These are phyloP conservation scores for Corythornis cristatus DNA, from an alignment of 2,113 vertebrate species.

Conservation along the genomic window DNA sequence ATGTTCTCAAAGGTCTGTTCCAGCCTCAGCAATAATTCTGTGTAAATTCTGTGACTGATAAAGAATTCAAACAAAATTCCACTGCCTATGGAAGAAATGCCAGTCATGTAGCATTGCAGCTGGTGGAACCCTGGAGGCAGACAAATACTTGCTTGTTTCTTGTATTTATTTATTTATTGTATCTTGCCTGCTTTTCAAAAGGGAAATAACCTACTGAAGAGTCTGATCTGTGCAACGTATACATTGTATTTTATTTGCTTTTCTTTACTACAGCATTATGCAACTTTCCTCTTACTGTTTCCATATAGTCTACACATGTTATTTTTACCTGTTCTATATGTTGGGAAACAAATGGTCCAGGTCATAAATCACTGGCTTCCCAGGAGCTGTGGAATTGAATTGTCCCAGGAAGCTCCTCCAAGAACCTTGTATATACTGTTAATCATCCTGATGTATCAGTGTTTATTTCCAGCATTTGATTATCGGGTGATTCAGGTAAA, in stretches of 20 bases:
- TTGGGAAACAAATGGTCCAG: constrained; percentile 60
- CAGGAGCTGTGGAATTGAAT: constrained; percentile 61
- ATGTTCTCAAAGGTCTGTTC: no score
- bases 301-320: constrained; percentile 25
- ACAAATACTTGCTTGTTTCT: not conserved
- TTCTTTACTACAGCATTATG: not conserved
- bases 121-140: not conserved
- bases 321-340: constrained; percentile 59
- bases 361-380: constrained; percentile 60
- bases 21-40: no score
- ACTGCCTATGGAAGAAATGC: not conserved
- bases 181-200: constrained; percentile 10
- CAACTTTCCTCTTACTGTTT: constrained; percentile 36
- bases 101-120: not conserved
- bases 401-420: constrained; percentile 26
- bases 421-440: constrained; percentile 39
- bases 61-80: not conserved
- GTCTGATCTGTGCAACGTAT: not conserved
- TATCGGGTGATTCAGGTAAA: not conserved
- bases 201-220: not conserved
- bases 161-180: not conserved
- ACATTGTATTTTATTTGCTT: not conserved
- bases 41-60: not conserved
- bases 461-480: not conserved
- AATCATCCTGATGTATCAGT: not conserved